phyloP scores from a whole-genome alignment of 1,140 invertebrate species.

The Drosophila prosaltans region DNA sequence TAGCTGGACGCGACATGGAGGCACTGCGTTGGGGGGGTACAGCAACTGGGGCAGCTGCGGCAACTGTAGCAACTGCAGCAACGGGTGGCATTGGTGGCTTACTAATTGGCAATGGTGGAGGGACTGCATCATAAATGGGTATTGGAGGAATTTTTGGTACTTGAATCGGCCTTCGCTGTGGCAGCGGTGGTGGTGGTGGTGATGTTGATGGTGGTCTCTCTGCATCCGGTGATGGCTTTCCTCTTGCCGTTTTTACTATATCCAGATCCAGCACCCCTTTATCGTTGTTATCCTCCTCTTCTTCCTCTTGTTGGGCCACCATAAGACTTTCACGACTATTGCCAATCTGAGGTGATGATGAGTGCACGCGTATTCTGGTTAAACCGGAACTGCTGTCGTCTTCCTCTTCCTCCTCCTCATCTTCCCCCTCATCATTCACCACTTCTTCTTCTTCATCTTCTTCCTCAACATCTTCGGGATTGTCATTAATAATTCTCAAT shows the following conservation, averaged over 20 bases:
- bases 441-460: constrained; percentile 34
- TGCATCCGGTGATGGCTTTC: not conserved
- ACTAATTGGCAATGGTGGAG: constrained; percentile 55
- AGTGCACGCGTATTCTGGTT: constrained; percentile 57
- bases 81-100: constrained; percentile 27
- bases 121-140: constrained; percentile 66
- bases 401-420: constrained; percentile 39
- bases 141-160: not conserved
- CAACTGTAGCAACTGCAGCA: too few relatives aligned
- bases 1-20: constrained; percentile 64
- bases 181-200: constrained; percentile 63
- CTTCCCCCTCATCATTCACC: constrained; percentile 52
- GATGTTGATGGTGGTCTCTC: constrained; percentile 61
- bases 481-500: constrained; percentile 46
- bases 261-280: not conserved
- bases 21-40: constrained; percentile 58
- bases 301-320: constrained; percentile 49
- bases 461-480: constrained; percentile 26
- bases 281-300: constrained; percentile 38
- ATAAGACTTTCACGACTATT: constrained; percentile 69
- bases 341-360: constrained; percentile 55
- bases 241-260: not conserved
- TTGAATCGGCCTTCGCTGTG: constrained; percentile 53
- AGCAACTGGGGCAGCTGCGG: not conserved
- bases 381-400: constrained; percentile 67